Conservation (phyloP, 2,888 invertebrate genomes). For the Diadegma fenestrale region DNA sequence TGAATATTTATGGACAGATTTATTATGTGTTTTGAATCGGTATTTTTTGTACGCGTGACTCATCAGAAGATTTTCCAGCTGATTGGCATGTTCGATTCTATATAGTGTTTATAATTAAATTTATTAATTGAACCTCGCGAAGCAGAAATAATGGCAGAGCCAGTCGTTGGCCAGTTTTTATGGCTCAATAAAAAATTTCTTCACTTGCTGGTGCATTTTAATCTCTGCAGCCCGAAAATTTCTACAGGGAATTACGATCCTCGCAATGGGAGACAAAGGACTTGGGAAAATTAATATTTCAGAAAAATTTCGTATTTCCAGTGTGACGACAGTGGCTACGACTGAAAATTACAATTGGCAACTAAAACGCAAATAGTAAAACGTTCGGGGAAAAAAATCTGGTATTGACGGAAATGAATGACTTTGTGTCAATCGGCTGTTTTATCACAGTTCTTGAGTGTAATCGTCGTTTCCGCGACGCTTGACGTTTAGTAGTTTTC, state of each 20-base stretch:
- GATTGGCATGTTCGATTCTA: conserved; percentile 1
- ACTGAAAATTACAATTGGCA: background rate
- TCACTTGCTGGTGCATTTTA: background rate
- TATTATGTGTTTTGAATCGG: background rate
- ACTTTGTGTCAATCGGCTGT: conserved; percentile 1
- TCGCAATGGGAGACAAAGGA: background rate
- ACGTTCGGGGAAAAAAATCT: background rate
- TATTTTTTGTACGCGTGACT: conserved; percentile 16
- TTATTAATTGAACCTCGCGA: background rate
- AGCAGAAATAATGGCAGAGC: conserved; percentile 15
- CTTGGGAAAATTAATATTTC: background rate
- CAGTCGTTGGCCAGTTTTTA: conserved; percentile 10
- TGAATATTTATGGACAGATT: conserved; percentile 22
- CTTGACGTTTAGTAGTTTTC: background rate
- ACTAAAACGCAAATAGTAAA: background rate
- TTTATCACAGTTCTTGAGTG: background rate
- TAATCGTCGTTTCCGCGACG: background rate
- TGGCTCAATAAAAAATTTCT: background rate
- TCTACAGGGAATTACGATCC: background rate
- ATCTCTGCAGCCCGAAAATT: background rate
- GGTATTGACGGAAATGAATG: background rate
- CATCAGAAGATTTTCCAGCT: conserved; percentile 16
- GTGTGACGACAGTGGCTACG: background rate
- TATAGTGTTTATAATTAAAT: conserved; percentile 13
- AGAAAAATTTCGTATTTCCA: background rate